A percentile compares a stretch with the other conserved stretches of the same genome.
phyloP scores from a whole-genome alignment of 1,140 invertebrate genomes.

The Solen grandis region DNA sequence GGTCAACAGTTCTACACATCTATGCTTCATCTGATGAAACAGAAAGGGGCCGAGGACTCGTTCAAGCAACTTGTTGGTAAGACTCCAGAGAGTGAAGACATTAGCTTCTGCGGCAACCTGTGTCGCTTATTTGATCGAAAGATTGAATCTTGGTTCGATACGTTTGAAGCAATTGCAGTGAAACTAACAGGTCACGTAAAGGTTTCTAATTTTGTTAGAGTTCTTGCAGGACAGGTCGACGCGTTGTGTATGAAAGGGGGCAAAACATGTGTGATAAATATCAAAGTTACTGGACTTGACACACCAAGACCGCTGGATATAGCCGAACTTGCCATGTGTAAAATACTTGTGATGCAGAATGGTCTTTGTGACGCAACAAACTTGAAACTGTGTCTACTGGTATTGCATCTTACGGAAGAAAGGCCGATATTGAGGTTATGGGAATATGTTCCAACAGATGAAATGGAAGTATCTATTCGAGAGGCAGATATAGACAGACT shows the following conservation, averaged over 20 bases:
- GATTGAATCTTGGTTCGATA: constrained; percentile 71
- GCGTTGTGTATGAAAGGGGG: constrained; percentile 65
- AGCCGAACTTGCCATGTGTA: constrained; percentile 71
- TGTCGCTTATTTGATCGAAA: constrained; percentile 71
- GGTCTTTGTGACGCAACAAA: constrained; percentile 67
- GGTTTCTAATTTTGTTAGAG: constrained; percentile 71
- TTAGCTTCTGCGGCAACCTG: constrained; percentile 68
- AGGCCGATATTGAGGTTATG: constrained; percentile 73
- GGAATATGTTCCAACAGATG: constrained; percentile 67
- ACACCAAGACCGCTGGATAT: constrained; percentile 73
- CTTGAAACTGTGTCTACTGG: constrained; percentile 64
- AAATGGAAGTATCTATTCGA: constrained; percentile 71
- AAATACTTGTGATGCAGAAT: constrained; percentile 73
- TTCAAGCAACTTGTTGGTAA: constrained; percentile 60
- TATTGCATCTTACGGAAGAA: constrained; percentile 68
- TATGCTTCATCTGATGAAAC: constrained; percentile 60
- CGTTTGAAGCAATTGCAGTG: constrained; percentile 69
- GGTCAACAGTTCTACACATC: constrained; percentile 68
- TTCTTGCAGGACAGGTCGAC: constrained; percentile 72
- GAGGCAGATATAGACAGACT: constrained; percentile 73
- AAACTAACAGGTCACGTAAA: constrained; percentile 75
- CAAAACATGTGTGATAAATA: constrained; percentile 65
- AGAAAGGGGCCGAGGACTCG: constrained; percentile 68
- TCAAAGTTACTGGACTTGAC: constrained; percentile 73
- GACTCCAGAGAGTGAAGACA: constrained; percentile 34